Conservation (phyloP, 1,140 invertebrate genomes). For the Oryctes rhinoceros region DNA sequence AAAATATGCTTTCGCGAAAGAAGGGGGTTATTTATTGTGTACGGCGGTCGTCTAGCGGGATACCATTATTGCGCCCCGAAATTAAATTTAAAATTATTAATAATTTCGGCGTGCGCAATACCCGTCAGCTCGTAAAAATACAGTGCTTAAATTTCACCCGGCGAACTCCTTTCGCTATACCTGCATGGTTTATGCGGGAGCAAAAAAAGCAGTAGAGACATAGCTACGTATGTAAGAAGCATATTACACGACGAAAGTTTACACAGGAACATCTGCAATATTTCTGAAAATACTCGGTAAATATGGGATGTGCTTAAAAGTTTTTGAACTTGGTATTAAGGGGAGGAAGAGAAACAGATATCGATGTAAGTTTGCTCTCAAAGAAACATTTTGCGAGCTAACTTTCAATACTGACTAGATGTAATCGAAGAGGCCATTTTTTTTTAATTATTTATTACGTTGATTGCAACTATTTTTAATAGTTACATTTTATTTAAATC, state of each 20-base stretch:
- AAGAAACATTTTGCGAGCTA: too few relatives aligned
- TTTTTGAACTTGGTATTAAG: too few relatives aligned
- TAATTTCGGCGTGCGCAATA: not conserved
- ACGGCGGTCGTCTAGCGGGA: not conserved
- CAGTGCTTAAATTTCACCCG: not conserved
- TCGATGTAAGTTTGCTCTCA: too few relatives aligned
- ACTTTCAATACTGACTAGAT: too few relatives aligned
- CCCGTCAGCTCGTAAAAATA: slow-evolving; percentile 28
- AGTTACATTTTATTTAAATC: too few relatives aligned
- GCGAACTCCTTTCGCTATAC: not conserved
- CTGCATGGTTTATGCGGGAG: not conserved
- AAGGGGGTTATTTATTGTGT: slow-evolving; percentile 12
- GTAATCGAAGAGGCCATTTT: too few relatives aligned
- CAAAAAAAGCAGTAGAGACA: not conserved
- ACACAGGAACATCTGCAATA: too few relatives aligned
- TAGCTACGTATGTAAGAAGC: not conserved
- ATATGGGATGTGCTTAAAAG: too few relatives aligned
- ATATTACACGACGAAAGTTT: too few relatives aligned
- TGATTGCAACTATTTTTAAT: too few relatives aligned
- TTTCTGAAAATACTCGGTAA: not conserved
- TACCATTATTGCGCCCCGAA: slow-evolving; percentile 1
- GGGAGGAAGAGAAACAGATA: too few relatives aligned
- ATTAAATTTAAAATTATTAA: slow-evolving; percentile 36
- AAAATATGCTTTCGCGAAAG: not conserved
- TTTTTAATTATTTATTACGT: too few relatives aligned